Evolutionary conservation across 2,113 vertebrate genomes (phyloP).

Genomic region (Cervus canadensis): DNA sequence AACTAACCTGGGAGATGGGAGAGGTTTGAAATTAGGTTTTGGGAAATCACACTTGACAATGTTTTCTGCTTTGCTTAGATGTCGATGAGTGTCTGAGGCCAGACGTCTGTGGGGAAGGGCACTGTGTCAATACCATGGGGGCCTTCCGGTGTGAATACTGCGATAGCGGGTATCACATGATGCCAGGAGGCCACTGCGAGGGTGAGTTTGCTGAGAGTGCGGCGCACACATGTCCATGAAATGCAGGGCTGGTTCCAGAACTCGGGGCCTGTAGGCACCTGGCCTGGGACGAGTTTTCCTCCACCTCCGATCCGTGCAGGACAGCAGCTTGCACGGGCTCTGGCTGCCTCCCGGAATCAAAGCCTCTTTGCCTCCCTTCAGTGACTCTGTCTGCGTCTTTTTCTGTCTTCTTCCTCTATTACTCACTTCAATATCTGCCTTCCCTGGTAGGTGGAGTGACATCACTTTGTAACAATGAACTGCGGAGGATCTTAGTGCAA

Average conservation of each 20-base stretch:
- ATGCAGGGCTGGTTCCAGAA: neutral
- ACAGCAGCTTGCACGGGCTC: no score
- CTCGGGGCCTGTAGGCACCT: fast-evolving
- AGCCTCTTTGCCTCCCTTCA: neutral
- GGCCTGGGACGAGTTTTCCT: fast-evolving
- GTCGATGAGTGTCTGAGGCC: slow-evolving; percentile 86
- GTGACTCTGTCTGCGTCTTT: neutral
- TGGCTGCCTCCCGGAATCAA: neutral
- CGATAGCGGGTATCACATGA: slow-evolving; percentile 83
- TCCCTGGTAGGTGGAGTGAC: neutral
- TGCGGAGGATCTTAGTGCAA: neutral
- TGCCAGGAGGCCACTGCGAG: slow-evolving; percentile 81
- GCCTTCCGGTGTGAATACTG: slow-evolving; percentile 87
- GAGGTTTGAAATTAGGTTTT: neutral
- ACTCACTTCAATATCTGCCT: neutral
- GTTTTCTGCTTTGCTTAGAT: slow-evolving; percentile 75
- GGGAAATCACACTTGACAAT: neutral
- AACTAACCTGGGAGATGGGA: neutral
- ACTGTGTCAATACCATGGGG: slow-evolving; percentile 85
- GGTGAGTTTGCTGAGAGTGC: slow-evolving; percentile 71
- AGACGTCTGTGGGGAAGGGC: slow-evolving; percentile 81
- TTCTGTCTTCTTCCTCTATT: neutral
- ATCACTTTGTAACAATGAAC: neutral
- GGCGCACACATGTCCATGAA: fast-evolving
- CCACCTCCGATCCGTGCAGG: fast-evolving